phyloP scores from a whole-genome alignment of 2,113 vertebrate species.

The Nycticryphes semicollaris region DNA sequence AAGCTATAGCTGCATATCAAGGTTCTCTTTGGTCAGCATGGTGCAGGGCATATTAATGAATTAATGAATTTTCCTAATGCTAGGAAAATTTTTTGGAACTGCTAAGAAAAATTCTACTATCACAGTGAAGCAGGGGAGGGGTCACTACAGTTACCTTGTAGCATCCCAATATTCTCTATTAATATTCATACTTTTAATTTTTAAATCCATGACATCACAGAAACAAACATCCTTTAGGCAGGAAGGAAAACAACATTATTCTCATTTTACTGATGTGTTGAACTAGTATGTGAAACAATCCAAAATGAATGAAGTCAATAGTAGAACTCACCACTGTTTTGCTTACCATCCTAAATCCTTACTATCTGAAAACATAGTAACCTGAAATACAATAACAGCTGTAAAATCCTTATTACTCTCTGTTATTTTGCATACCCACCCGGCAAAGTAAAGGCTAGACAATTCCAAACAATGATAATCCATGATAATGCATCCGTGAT shows the following conservation, averaged over 20 bases:
- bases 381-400: not conserved
- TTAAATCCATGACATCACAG: not conserved
- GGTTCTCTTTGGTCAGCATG: not conserved
- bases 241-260: not conserved
- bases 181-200: not conserved
- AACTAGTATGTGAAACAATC: not conserved
- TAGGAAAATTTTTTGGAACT: not conserved
- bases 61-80: too few relatives aligned
- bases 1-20: not conserved
- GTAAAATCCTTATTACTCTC: not conserved
- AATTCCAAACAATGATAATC: not conserved
- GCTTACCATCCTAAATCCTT: not conserved
- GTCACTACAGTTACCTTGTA: not conserved
- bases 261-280: not conserved
- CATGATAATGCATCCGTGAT: not conserved
- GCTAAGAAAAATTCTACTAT: not conserved
- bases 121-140: not conserved
- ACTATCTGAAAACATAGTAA: too few relatives aligned
- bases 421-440: not conserved
- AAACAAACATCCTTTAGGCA: not conserved
- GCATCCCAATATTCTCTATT: not conserved
- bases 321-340: not conserved
- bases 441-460: not conserved
- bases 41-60: not conserved
- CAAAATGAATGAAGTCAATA: not conserved